Base-by-base conservation (phyloP, 2,888 invertebrate species). In the Nemoura dubitans region DNA sequence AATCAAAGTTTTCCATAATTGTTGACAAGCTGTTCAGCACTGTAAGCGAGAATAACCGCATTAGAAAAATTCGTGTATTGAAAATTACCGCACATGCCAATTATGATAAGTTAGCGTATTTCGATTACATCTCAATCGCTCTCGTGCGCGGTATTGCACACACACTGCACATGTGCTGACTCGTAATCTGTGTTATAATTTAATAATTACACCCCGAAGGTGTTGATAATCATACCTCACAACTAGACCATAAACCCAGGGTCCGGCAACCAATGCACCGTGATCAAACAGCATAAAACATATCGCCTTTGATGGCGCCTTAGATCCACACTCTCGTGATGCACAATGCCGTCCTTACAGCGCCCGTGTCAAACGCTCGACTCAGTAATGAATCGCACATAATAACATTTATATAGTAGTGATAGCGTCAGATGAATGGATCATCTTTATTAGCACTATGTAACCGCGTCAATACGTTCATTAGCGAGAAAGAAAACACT, bases 371-470 rank as follows among this genome's bases (percentile, higher is more conserved):
- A 21, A 59, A 59, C 21, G 59, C 59, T 59, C 14, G 16, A n/a
- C n/a, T n/a, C 36, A 36, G 59, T 59, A 59, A 59, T 59, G 59
- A 59, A 59, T 59, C 59, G 59, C 59, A 59, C 21, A 59, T 59
- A 59, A 59, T 59, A 21, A 59, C 59, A 59, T 59, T 10, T 59
- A 59, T 21, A 10, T 21, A 14, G 5, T 36, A n/a, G 10, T 36
- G 59, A 21, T 59, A 59, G 2, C 16, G 59, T 21, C 59, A 21
- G 59, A 10, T 59, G 59, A 59, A 59, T 59, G 59, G 59, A 14
- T 1, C 16, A 59, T 59, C 59, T 59, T 59, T 59, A 59, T 59
- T 59, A 59, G 14, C 59, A 14, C 59, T 59, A 59, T 16, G 59
- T 59, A 59, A 59, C 10, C 14, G 59, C 59, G 3, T 59, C 16